Base-by-base conservation (phyloP, 1,140 invertebrate genomes). In the Drosophila auraria region DNA sequence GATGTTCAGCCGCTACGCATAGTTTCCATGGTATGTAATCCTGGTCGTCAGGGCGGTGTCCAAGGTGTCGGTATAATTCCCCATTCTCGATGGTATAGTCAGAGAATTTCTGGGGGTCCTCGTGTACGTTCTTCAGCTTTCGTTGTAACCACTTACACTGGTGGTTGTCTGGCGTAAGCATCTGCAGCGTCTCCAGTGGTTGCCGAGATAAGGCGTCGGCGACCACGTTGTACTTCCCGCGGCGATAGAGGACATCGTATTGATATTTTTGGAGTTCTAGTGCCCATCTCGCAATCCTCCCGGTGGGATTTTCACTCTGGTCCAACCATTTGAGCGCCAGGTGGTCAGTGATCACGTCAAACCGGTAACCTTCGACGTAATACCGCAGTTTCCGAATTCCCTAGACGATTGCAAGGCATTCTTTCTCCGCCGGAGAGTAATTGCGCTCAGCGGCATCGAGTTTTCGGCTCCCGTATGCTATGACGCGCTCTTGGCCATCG, bases 81-180 rank as follows among this genome's bases (percentile, higher is more conserved):
- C 17, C 12, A 44, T 60, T 49, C 27, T 60, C 44, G 6, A 49
- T 30, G 27, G 17, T 60, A n/a, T 33, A 60, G 5, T 60, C 27
- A 3, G 58, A 25, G 23, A 45, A 47, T 11, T 60, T 47, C 4
- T 47, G 40, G 2, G 58, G 44, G 9, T 20, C 25, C 9, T 60
- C 42, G 11, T 1, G n/a, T 6, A 45, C 17, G 2, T 59, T 11
- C 11, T 30, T 25, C 14, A 30, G 7, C 1, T 42, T 42, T 14
- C 42, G 42, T 59, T 27, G 42, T 30, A 59, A 11, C 57, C 45
- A 30, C 30, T 30, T 30, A 7, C 30, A 27, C 25, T 27, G 25
- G 25, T 27, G 25, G 25, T 27, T 27, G 25, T 4, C 5, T 27
- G 3, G 3, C 25, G 25, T 27, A 27, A 5, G 25, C 25, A 27